phyloP scores from a whole-genome alignment of 2,113 vertebrate species.

The Megaptera novaeangliae region DNA sequence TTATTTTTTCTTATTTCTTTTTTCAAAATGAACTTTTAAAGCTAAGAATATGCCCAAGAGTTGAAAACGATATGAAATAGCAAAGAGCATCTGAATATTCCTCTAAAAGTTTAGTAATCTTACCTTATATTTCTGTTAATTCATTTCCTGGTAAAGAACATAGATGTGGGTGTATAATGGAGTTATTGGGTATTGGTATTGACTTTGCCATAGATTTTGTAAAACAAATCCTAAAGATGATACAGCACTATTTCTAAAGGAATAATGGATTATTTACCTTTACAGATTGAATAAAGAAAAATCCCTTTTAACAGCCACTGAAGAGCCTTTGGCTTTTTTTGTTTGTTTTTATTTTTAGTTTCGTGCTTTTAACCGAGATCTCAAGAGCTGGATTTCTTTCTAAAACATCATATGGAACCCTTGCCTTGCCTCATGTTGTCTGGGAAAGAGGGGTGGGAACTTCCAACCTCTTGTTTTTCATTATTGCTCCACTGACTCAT shows the following conservation, averaged over 20 bases:
- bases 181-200: neutral
- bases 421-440: constrained; percentile 73
- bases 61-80: neutral
- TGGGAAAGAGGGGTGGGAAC: neutral
- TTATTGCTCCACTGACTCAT: constrained; percentile 74
- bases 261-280: neutral
- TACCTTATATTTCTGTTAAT: neutral
- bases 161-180: neutral
- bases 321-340: neutral
- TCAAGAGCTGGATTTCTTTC: constrained; percentile 62
- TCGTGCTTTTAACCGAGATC: neutral
- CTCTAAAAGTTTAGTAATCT: neutral
- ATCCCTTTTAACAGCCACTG: neutral
- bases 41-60: neutral
- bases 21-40: neutral
- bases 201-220: neutral
- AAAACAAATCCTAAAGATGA: neutral
- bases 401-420: constrained; percentile 51
- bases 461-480: constrained; percentile 50
- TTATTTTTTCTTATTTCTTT: neutral
- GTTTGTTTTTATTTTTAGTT: constrained; percentile 63
- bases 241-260: neutral
- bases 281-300: neutral
- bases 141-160: neutral
- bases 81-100: neutral